Conservation (phyloP, 2,797 vertebrate genomes). For the Labeo calbasu region DNA sequence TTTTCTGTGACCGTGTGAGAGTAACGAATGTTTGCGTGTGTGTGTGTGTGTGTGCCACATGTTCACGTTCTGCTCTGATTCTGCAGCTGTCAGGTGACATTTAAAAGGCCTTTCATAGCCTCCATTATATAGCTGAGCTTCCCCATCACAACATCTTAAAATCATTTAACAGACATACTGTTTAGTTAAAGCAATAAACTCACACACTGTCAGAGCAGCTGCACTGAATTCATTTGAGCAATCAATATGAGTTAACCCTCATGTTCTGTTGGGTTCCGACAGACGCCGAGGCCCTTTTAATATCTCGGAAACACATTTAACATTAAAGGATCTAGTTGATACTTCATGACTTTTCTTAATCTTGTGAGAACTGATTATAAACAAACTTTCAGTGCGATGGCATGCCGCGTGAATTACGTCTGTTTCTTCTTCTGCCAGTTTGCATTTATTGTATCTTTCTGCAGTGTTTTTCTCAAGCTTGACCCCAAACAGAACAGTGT, state of each 20-base stretch:
- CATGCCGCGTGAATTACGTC: neutral
- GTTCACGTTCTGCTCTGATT: slow-evolving; percentile 50
- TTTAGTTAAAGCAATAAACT: slow-evolving; percentile 82
- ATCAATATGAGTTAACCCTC: slow-evolving; percentile 30
- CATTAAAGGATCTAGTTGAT: slow-evolving; percentile 29
- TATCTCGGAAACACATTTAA: slow-evolving; percentile 19
- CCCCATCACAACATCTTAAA: slow-evolving; percentile 84
- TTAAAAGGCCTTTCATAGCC: slow-evolving; percentile 58
- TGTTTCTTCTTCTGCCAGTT: slow-evolving; percentile 5
- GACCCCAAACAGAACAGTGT: neutral
- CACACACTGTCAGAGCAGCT: slow-evolving; percentile 79
- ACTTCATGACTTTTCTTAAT: slow-evolving; percentile 29
- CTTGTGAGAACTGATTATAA: slow-evolving; percentile 9
- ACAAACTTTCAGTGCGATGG: neutral
- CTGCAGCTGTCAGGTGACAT: slow-evolving; percentile 61
- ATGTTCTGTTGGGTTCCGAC: slow-evolving; percentile 8
- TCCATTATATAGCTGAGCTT: slow-evolving; percentile 69
- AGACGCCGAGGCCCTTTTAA: slow-evolving; percentile 21
- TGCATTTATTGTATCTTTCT: slow-evolving; percentile 10
- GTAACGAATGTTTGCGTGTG: neutral
- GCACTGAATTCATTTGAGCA: slow-evolving; percentile 53
- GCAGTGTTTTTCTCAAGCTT: neutral
- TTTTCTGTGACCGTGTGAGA: neutral
- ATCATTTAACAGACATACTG: slow-evolving; percentile 84
- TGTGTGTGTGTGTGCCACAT: neutral